Conservation (phyloP, 2,797 vertebrate species). For the Sebastes alutus region DNA sequence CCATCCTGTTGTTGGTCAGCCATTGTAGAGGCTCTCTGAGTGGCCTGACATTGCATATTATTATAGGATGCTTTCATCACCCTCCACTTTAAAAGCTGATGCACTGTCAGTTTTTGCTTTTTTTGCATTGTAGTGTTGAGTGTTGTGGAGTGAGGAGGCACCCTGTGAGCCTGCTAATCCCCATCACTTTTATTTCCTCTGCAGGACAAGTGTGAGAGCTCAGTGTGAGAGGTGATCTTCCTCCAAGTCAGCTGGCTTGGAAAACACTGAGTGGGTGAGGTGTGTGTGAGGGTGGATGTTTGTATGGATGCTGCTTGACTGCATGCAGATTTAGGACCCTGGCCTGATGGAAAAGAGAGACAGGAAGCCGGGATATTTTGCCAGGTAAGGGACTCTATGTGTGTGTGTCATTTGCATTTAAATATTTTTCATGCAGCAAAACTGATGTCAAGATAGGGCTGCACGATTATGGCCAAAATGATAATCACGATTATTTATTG, state of each 20-base stretch:
- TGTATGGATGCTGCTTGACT: conserved; percentile 45
- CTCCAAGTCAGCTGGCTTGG: conserved; percentile 38
- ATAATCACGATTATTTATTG: too few relatives aligned
- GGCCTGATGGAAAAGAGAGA: conserved; percentile 83
- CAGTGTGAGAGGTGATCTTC: conserved; percentile 42
- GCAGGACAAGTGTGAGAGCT: conserved; percentile 57
- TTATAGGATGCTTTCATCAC: conserved; percentile 47
- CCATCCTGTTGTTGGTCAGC: conserved; percentile 18
- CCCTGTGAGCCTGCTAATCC: conserved; percentile 30
- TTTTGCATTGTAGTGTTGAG: background rate
- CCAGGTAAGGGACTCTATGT: conserved; percentile 71
- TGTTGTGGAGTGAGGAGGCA: conserved; percentile 38
- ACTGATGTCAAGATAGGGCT: too few relatives aligned
- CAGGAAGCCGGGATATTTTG: conserved; percentile 84
- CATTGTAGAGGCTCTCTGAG: conserved; percentile 39
- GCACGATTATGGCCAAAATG: too few relatives aligned
- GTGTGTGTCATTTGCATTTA: background rate
- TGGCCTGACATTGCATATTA: conserved; percentile 27
- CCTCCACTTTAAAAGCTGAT: conserved; percentile 36
- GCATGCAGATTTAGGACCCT: conserved; percentile 53
- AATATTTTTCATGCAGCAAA: background rate
- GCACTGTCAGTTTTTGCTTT: conserved; percentile 11
- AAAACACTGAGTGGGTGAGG: conserved; percentile 15
- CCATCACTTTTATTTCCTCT: background rate
- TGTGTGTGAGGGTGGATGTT: conserved; percentile 29